phyloP scores from a whole-genome alignment of 2,113 vertebrate species.

The Amphiprion percula region DNA sequence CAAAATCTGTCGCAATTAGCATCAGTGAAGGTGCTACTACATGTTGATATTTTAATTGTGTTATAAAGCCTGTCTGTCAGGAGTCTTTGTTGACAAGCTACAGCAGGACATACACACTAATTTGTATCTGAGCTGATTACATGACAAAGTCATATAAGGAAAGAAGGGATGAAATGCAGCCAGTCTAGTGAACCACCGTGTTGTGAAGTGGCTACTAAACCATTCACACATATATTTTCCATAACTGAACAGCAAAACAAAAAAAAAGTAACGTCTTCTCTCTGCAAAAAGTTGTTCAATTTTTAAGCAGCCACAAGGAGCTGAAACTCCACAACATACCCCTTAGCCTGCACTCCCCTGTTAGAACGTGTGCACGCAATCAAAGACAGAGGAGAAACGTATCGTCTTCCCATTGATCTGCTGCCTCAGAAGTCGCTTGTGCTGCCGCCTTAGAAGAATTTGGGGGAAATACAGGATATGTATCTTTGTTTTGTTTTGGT shows the following conservation, averaged over 20 bases:
- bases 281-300: slow-evolving; percentile 19
- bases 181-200: not conserved
- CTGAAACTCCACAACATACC: slow-evolving; percentile 17
- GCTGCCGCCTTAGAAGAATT: slow-evolving; percentile 41
- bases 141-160: slow-evolving; percentile 4
- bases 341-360: slow-evolving; percentile 39
- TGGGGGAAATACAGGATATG: slow-evolving; percentile 34
- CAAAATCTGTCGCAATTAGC: slow-evolving; percentile 72
- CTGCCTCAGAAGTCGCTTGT: slow-evolving; percentile 41
- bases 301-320: slow-evolving; percentile 53
- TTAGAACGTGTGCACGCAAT: slow-evolving; percentile 34
- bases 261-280: not conserved
- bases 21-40: slow-evolving; percentile 50
- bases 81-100: slow-evolving; percentile 26
- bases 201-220: slow-evolving; percentile 7
- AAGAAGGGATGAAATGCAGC: not conserved
- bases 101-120: not conserved
- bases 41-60: slow-evolving; percentile 69
- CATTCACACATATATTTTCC: slow-evolving; percentile 2
- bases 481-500: slow-evolving; percentile 61
- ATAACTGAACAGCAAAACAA: slow-evolving; percentile 38
- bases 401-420: slow-evolving; percentile 48
- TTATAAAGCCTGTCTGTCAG: slow-evolving; percentile 14
- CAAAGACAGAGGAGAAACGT: slow-evolving; percentile 44
- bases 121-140: not conserved